A percentile compares a stretch with the other conserved stretches of the same genome.
phyloP scores from a whole-genome alignment of 1,140 invertebrate species.

The Callitettix versicolor region DNA sequence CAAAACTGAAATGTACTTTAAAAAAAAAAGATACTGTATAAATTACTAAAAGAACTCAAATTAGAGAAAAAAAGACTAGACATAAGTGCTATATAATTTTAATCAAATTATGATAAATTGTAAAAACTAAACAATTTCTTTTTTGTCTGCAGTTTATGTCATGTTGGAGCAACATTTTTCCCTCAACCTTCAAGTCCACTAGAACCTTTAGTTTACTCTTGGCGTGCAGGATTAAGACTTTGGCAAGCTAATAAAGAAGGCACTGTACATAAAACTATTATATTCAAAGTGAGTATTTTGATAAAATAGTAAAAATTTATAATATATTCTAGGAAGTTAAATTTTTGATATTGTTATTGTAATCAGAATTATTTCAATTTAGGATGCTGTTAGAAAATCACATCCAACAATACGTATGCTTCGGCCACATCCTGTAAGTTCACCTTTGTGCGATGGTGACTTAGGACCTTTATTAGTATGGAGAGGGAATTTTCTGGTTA shows the following conservation, averaged over 20 bases:
- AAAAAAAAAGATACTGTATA: no score
- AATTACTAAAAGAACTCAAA: no score
- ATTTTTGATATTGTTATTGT: no score
- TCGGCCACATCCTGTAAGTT: conserved; percentile 15
- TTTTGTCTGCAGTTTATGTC: conserved; percentile 48
- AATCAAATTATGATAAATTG: conserved; percentile 22
- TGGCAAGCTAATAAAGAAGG: conserved; percentile 70
- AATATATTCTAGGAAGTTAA: not conserved
- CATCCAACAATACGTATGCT: conserved; percentile 12
- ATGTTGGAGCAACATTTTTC: conserved; percentile 50
- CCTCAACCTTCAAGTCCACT: conserved; percentile 35
- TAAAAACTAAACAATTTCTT: no score
- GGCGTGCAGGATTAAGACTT: conserved; percentile 63
- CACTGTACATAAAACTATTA: conserved; percentile 68
- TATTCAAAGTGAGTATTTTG: conserved; percentile 57
- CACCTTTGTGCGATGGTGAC: conserved; percentile 19
- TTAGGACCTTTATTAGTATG: conserved; percentile 22
- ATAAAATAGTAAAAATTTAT: no score
- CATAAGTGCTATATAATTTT: conserved; percentile 19
- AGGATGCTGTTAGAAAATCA: conserved; percentile 19
- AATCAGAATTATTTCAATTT: no score
- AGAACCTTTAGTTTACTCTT: conserved; percentile 54
- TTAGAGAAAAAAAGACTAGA: no score
- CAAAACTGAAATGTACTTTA: no score
- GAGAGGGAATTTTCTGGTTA: conserved; percentile 57